These are phyloP conservation scores for Brotula barbata DNA, from an alignment of 2,797 vertebrate species.

Conservation along the genomic window DNA sequence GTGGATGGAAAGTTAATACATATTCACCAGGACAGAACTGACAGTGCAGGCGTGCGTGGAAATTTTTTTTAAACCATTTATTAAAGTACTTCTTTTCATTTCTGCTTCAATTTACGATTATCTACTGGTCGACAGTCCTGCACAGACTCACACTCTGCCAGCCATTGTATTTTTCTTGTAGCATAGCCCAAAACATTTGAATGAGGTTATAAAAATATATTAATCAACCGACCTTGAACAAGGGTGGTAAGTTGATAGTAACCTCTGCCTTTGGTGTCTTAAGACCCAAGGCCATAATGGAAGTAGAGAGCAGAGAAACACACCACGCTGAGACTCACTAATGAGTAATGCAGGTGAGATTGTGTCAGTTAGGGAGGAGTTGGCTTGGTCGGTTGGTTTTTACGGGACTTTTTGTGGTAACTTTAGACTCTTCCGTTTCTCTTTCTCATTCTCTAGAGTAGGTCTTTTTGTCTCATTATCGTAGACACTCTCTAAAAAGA, in stretches of 20 bases:
- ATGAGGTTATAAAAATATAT: conserved; percentile 52
- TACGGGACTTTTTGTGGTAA: conserved; percentile 63
- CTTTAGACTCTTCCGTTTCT: conserved; percentile 44
- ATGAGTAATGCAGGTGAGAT: conserved; percentile 33
- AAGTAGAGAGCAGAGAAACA: conserved; percentile 23
- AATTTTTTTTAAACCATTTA: conserved; percentile 14
- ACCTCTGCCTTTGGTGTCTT: conserved; percentile 17
- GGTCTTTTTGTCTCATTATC: conserved; percentile 24
- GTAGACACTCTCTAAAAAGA: conserved; percentile 20
- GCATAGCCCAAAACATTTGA: conserved; percentile 36
- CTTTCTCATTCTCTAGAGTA: conserved; percentile 44
- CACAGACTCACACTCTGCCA: conserved; percentile 3
- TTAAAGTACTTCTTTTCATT: conserved; percentile 22
- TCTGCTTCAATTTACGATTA: conserved; percentile 21
- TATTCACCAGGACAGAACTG: conserved; percentile 33
- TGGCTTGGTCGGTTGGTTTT: conserved; percentile 46
- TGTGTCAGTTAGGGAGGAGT: conserved; percentile 9
- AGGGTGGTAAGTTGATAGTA: conserved; percentile 22
- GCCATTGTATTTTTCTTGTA: conserved; percentile 31
- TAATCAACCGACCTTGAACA: conserved; percentile 41
- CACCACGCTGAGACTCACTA: conserved; percentile 37
- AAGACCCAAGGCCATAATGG: conserved; percentile 24
- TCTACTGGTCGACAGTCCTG: conserved; percentile 14
- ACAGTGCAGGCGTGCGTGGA: conserved; percentile 3
- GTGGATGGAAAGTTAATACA: conserved; percentile 31